Conservation (phyloP, 2,888 invertebrate genomes). For the Salpingus planirostris region DNA sequence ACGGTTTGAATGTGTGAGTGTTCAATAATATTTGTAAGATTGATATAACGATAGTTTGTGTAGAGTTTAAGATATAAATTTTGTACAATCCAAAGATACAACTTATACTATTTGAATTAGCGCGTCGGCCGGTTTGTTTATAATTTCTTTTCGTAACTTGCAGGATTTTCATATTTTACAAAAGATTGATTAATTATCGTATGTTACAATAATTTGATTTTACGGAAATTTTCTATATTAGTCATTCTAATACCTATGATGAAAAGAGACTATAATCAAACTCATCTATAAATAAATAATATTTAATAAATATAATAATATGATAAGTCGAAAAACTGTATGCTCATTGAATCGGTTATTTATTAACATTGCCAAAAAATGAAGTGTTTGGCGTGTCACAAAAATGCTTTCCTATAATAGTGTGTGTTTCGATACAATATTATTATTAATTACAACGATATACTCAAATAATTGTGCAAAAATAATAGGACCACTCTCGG, state of each 20-base stretch:
- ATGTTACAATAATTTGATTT: too few species aligned
- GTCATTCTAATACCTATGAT: conserved; percentile 12
- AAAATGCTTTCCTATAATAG: too few species aligned
- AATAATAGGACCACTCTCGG: conserved; percentile 25
- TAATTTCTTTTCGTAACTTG: conserved; percentile 20
- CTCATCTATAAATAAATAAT: too few species aligned
- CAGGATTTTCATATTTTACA: conserved; percentile 14
- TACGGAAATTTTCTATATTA: conserved; percentile 13
- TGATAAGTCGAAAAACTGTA: too few species aligned
- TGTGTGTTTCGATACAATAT: conserved; percentile 26
- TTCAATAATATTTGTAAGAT: conserved; percentile 21
- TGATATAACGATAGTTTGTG: conserved; percentile 25
- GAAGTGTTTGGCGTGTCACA: too few species aligned
- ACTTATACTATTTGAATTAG: conserved; percentile 17
- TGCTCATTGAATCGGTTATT: background rate
- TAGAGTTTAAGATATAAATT: conserved; percentile 32
- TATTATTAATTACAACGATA: conserved; percentile 36
- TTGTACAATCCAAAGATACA: conserved; percentile 41
- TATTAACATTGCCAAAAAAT: too few species aligned
- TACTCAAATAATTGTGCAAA: conserved; percentile 33
- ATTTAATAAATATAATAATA: too few species aligned
- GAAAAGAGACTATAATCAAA: conserved; percentile 12
- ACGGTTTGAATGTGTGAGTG: conserved; percentile 30
- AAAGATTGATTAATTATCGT: too few species aligned
- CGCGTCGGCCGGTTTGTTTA: conserved; percentile 7